Evolutionary conservation across 1,140 invertebrate genomes (phyloP).

Genomic region (Neuroterus valhalla): DNA sequence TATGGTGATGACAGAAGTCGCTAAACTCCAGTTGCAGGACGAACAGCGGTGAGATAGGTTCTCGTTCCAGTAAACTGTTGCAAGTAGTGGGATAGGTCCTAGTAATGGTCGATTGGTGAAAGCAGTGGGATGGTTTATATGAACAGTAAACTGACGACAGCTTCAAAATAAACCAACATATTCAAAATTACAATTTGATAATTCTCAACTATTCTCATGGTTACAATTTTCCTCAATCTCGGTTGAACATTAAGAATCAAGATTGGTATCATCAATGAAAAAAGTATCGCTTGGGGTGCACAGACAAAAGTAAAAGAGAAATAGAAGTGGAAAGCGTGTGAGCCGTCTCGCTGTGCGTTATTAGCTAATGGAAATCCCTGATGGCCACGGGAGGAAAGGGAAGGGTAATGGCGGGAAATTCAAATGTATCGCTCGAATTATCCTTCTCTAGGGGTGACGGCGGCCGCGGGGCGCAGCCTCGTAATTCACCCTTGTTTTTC

Average conservation of each 20-base stretch:
- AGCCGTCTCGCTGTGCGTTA: constrained; percentile 54
- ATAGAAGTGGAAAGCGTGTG: constrained; percentile 8
- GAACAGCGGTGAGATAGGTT: too few relatives aligned
- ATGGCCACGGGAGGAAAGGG: constrained; percentile 39
- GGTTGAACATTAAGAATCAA: background rate
- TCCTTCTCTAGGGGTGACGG: constrained; percentile 53
- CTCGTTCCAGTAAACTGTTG: too few relatives aligned
- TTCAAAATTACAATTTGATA: too few relatives aligned
- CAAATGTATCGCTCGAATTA: constrained; percentile 73
- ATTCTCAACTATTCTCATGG: too few relatives aligned
- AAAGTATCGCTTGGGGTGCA: constrained; percentile 32
- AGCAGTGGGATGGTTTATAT: too few relatives aligned
- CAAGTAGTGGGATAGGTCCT: too few relatives aligned
- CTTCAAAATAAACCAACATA: too few relatives aligned
- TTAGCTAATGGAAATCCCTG: constrained; percentile 72
- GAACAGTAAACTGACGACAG: too few relatives aligned
- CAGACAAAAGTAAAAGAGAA: constrained; percentile 38
- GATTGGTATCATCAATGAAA: constrained; percentile 29
- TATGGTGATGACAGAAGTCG: too few relatives aligned
- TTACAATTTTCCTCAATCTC: background rate
- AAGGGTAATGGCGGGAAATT: constrained; percentile 68
- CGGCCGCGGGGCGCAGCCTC: constrained; percentile 59
- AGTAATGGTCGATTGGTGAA: too few relatives aligned
- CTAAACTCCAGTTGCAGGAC: too few relatives aligned
- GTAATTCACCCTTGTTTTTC: constrained; percentile 74